Conservation (phyloP, 2,888 invertebrate species). For the Cryptocephalus primarius region DNA sequence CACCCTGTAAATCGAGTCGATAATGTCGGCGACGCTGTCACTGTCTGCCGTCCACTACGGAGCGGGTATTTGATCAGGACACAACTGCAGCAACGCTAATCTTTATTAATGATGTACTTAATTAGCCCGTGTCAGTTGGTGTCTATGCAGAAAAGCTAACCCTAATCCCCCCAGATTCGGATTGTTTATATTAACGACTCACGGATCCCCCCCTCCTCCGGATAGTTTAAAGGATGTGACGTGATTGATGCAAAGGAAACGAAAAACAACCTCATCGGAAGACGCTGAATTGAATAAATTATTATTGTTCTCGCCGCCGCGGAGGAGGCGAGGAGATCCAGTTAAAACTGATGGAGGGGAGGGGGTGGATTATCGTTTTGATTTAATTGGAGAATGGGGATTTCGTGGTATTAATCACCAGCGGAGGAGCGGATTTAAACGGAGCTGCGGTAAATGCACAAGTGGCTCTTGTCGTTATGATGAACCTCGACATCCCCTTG, state of each 20-base stretch:
- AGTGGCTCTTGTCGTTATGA: too few species aligned
- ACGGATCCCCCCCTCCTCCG: slow-evolving; percentile 2
- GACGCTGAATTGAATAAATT: slow-evolving; percentile 14
- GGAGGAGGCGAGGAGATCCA: neutral
- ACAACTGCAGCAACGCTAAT: slow-evolving; percentile 24
- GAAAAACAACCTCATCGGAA: slow-evolving; percentile 12
- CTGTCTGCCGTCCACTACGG: slow-evolving; percentile 8
- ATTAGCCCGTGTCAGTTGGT: slow-evolving; percentile 25
- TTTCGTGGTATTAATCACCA: too few species aligned
- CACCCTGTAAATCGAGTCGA: too few species aligned
- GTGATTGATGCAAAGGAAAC: slow-evolving; percentile 17
- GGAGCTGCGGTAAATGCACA: too few species aligned
- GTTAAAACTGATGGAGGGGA: slow-evolving; percentile 1
- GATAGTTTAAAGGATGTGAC: slow-evolving; percentile 19
- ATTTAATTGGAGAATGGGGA: neutral
- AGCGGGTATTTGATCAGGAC: slow-evolving; percentile 20
- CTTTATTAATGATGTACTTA: slow-evolving; percentile 31
- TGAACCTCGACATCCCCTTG: too few species aligned
- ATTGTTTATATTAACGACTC: slow-evolving; percentile 23
- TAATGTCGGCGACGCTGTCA: slow-evolving; percentile 1
- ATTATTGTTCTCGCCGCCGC: slow-evolving; percentile 9
- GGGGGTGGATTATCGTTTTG: neutral
- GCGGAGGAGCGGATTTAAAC: too few species aligned
- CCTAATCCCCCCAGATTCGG: slow-evolving; percentile 18
- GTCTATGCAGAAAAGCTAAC: slow-evolving; percentile 23